phyloP scores from a whole-genome alignment of 2,797 vertebrate genomes.

The Phataginus tricuspis region DNA sequence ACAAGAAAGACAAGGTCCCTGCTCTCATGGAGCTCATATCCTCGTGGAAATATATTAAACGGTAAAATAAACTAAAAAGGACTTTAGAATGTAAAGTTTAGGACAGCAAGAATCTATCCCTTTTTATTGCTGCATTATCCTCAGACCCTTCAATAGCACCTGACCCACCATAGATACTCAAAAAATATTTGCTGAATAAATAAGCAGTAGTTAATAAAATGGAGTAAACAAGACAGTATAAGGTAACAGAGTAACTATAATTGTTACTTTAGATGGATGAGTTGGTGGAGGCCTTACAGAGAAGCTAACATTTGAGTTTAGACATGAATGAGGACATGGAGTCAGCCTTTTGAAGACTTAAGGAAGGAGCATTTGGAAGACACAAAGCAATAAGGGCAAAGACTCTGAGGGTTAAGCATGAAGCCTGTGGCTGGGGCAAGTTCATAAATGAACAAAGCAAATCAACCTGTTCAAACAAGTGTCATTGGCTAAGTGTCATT shows the following conservation, averaged over 20 bases:
- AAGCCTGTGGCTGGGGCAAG: background rate
- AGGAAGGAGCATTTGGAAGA: background rate
- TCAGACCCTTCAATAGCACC: background rate
- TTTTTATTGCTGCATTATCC: background rate
- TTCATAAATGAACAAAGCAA: conserved; percentile 4
- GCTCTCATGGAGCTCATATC: background rate
- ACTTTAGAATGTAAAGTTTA: background rate
- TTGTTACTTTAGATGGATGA: background rate
- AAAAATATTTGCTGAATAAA: background rate
- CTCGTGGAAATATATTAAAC: background rate
- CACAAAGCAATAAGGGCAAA: background rate
- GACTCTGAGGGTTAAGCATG: background rate
- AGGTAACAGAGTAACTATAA: background rate
- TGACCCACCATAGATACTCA: background rate
- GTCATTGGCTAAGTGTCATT: background rate
- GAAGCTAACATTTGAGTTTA: background rate
- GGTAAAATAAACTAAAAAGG: background rate
- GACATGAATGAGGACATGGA: background rate
- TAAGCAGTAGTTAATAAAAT: background rate
- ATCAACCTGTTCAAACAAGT: background rate
- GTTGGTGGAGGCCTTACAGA: background rate
- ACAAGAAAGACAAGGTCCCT: background rate
- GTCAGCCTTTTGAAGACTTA: background rate
- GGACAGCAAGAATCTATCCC: background rate
- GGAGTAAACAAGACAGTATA: background rate